A percentile compares a stretch with the other conserved stretches of the same genome.
phyloP scores from a whole-genome alignment of 1,140 invertebrate genomes.

The Hypothenemus hampei region DNA sequence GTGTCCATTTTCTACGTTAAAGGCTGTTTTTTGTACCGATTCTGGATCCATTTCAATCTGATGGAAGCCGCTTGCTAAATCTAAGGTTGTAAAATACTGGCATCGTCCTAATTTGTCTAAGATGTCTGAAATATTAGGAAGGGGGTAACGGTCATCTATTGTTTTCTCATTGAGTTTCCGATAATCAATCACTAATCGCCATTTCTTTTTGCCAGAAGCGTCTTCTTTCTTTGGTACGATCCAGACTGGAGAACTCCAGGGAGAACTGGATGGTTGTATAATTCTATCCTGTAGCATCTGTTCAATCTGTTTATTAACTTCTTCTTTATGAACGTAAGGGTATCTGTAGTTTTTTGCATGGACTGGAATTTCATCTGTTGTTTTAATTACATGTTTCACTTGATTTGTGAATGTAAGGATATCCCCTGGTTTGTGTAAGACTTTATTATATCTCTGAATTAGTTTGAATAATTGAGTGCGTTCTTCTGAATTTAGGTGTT shows the following conservation, averaged over 20 bases:
- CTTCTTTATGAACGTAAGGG: constrained; percentile 23
- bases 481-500: constrained; percentile 6
- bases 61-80: constrained; percentile 49
- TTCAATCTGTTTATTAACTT: constrained; percentile 30
- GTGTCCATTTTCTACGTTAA: constrained; percentile 38
- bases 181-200: constrained; percentile 12
- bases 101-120: constrained; percentile 47
- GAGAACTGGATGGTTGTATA: constrained; percentile 24
- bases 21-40: constrained; percentile 39
- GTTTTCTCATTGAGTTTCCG: constrained; percentile 16
- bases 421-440: constrained; percentile 15
- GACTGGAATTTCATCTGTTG: constrained; percentile 2
- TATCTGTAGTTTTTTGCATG: constrained; percentile 26
- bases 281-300: constrained; percentile 29
- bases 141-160: constrained; percentile 36
- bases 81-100: constrained; percentile 42
- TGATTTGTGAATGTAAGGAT: constrained; percentile 12
- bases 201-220: constrained; percentile 29
- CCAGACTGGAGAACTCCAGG: constrained; percentile 22
- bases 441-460: constrained; percentile 4
- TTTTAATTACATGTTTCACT: constrained; percentile 20
- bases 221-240: constrained; percentile 40
- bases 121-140: constrained; percentile 49
- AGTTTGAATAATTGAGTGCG: neutral
- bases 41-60: constrained; percentile 43